Evolutionary conservation across 2,797 vertebrate species (phyloP).

Genomic region (Todus mexicanus): DNA sequence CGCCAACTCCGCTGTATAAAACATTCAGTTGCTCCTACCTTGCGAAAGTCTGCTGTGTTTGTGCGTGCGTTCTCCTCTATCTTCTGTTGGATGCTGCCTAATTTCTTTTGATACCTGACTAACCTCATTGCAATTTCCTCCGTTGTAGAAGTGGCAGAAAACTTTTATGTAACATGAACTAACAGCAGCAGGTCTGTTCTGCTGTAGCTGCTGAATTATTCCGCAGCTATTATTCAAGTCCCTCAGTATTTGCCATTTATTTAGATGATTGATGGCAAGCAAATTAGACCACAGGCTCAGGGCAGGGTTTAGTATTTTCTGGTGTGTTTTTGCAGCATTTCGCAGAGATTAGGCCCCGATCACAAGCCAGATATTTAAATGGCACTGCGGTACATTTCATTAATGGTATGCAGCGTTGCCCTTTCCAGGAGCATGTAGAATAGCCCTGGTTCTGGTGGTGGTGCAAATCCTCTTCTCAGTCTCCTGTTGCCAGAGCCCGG

Average conservation of each 20-base stretch:
- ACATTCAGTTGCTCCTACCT: not conserved
- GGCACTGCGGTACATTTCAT: not conserved
- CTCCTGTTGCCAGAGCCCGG: not conserved
- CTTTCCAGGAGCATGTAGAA: not conserved
- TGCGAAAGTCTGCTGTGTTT: not conserved
- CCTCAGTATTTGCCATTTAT: not conserved
- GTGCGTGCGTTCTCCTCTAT: not conserved
- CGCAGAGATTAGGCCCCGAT: not conserved
- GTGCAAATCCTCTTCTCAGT: not conserved
- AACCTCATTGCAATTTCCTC: conserved; percentile 16
- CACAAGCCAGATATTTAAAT: not conserved
- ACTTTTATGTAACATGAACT: not conserved
- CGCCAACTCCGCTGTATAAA: not conserved
- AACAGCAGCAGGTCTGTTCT: not conserved
- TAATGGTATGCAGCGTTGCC: not conserved
- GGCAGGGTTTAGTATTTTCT: not conserved
- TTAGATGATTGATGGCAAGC: not conserved
- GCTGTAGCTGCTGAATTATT: conserved; percentile 5
- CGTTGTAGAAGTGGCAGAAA: not conserved
- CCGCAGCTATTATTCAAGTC: not conserved
- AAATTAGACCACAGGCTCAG: not conserved
- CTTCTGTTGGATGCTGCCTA: not conserved
- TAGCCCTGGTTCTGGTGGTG: not conserved
- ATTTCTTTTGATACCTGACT: conserved; percentile 52
- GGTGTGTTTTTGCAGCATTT: not conserved